Percentiles rank a stretch among this genome's conserved stretches.
These are phyloP conservation scores for Ligdia adustata DNA, from an alignment of 2,888 invertebrate genomes.

Conservation along the genomic window DNA sequence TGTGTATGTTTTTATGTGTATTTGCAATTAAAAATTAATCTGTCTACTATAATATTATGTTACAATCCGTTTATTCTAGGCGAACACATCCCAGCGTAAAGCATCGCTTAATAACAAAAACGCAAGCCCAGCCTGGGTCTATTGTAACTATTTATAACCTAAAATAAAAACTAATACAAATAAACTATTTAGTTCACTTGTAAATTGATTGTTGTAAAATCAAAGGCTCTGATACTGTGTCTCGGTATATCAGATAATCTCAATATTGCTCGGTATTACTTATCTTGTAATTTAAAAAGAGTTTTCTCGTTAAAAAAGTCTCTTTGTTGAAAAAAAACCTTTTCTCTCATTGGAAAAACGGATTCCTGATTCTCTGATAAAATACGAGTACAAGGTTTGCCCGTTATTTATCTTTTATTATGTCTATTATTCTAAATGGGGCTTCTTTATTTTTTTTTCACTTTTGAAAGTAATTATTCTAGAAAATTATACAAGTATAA, in stretches of 20 bases:
- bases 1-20: too few species aligned
- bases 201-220: too few species aligned
- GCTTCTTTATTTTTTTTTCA: conserved; percentile 29
- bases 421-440: conserved; percentile 31
- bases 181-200: too few species aligned
- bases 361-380: conserved; percentile 61
- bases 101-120: too few species aligned
- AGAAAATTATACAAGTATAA: too few species aligned
- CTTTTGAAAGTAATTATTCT: conserved; percentile 8
- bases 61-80: too few species aligned
- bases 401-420: conserved; percentile 57
- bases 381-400: conserved; percentile 55
- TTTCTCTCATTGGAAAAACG: conserved; percentile 53
- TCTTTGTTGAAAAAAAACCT: conserved; percentile 52
- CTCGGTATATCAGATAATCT: conserved; percentile 61
- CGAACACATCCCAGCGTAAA: too few species aligned
- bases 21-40: too few species aligned
- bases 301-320: conserved; percentile 55
- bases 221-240: conserved; percentile 21
- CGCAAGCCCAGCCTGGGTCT: too few species aligned
- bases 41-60: too few species aligned
- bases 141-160: too few species aligned
- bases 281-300: conserved; percentile 55
- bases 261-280: conserved; percentile 57
- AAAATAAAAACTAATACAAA: too few species aligned